Percentiles rank a stretch among this genome's conserved stretches.
These are phyloP conservation scores for Athrips mouffetella DNA, from an alignment of 2,888 invertebrate species.

Conservation along the genomic window DNA sequence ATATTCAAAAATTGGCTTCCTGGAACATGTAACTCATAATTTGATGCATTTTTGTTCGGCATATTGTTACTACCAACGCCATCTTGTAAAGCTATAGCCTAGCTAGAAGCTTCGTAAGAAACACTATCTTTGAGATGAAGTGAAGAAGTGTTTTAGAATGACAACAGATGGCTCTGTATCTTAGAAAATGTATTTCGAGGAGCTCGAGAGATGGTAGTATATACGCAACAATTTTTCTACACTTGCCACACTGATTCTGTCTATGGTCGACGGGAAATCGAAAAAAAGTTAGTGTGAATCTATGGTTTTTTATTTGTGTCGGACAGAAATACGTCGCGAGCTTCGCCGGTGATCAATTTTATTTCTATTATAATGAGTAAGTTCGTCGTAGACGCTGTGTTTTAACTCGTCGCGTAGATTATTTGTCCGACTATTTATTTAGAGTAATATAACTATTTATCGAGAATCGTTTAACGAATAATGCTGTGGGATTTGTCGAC, in stretches of 20 bases:
- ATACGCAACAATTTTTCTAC: neutral
- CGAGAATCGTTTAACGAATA: conserved; percentile 62
- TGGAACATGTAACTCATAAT: too few species aligned
- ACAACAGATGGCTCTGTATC: too few species aligned
- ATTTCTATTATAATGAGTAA: conserved; percentile 71
- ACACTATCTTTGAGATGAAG: too few species aligned
- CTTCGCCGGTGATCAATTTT: conserved; percentile 71
- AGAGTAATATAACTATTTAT: conserved; percentile 40
- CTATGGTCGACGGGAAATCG: conserved; percentile 35
- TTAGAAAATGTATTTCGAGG: too few species aligned
- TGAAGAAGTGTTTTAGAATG: too few species aligned
- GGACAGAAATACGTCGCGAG: conserved; percentile 63
- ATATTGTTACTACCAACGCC: too few species aligned
- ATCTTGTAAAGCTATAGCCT: too few species aligned
- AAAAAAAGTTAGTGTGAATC: conserved; percentile 36
- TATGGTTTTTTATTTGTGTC: conserved; percentile 73
- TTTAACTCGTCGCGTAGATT: conserved; percentile 52
- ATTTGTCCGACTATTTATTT: conserved; percentile 47
- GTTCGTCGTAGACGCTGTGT: conserved; percentile 56
- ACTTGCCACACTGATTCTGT: conserved; percentile 27
- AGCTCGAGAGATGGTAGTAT: neutral
- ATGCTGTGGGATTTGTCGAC: conserved; percentile 71
- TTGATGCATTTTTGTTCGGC: too few species aligned
- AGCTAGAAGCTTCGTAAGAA: too few species aligned
- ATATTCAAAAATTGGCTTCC: too few species aligned